phyloP scores from a whole-genome alignment of 2,113 vertebrate genomes.

The Stegostoma tigrinum region DNA sequence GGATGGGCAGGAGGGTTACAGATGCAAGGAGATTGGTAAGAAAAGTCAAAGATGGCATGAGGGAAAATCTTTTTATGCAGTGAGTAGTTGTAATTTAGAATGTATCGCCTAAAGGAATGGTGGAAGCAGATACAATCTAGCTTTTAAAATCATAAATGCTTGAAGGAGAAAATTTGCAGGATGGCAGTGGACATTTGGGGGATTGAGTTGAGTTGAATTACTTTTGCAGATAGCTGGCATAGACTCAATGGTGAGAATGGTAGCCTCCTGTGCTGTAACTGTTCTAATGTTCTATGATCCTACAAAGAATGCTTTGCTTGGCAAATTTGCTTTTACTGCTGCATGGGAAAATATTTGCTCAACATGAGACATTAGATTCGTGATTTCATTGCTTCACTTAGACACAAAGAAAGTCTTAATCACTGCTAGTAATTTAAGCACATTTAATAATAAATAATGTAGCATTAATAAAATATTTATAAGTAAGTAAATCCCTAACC shows the following conservation, averaged over 20 bases:
- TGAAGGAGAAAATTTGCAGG: background rate
- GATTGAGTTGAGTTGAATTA: background rate
- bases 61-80: background rate
- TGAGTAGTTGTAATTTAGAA: background rate
- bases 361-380: background rate
- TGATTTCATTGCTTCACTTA: background rate
- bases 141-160: background rate
- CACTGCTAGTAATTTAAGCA: conserved; percentile 31
- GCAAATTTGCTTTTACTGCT: background rate
- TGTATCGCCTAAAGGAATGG: background rate
- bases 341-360: conserved; percentile 17
- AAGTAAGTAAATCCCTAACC: conserved; percentile 29
- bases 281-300: background rate
- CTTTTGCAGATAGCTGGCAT: background rate
- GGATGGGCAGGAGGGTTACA: background rate
- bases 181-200: background rate
- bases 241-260: background rate
- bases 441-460: conserved; percentile 37
- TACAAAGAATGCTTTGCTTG: background rate
- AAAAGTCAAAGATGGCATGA: background rate
- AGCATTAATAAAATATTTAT: conserved; percentile 34
- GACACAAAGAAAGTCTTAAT: conserved; percentile 24
- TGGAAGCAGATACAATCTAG: background rate
- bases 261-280: background rate
- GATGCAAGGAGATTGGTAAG: background rate